Conservation (phyloP, 2,797 vertebrate genomes). For the Eurystomus glaucurus region DNA sequence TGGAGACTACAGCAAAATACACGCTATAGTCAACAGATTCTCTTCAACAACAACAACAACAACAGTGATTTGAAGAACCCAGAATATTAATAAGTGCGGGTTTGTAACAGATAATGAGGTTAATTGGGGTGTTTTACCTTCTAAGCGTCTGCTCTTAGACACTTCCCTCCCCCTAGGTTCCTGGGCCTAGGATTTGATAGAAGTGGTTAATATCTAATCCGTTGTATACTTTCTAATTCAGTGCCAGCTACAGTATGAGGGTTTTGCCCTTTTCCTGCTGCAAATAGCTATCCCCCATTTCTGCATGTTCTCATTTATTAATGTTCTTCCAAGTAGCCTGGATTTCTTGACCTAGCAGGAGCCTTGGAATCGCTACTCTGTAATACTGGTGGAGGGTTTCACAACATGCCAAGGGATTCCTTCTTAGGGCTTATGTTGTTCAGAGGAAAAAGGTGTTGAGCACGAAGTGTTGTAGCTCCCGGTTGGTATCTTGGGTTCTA, state of each 20-base stretch:
- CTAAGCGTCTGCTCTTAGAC: conserved; percentile 65
- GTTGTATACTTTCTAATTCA: conserved; percentile 12
- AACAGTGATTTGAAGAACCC: conserved; percentile 63
- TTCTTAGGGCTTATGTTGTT: neutral
- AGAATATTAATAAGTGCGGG: conserved; percentile 73
- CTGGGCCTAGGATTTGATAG: conserved; percentile 63
- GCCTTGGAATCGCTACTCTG: neutral
- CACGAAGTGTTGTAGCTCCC: neutral
- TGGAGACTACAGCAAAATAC: conserved; percentile 62
- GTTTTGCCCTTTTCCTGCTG: conserved; percentile 11
- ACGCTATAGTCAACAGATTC: conserved; percentile 62
- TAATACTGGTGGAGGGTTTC: neutral
- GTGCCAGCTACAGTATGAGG: neutral
- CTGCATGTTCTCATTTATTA: neutral
- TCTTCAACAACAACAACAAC: conserved; percentile 54
- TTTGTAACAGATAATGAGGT: conserved; percentile 80
- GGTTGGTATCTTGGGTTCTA: neutral
- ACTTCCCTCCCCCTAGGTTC: conserved; percentile 76
- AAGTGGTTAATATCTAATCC: conserved; percentile 50
- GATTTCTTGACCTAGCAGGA: neutral
- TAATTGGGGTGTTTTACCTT: conserved; percentile 78
- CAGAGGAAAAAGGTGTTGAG: neutral
- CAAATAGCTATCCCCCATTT: neutral
- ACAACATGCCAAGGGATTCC: neutral
- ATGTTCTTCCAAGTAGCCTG: neutral